phyloP scores from a whole-genome alignment of 2,888 invertebrate genomes.

The Meliscaeva auricollis region DNA sequence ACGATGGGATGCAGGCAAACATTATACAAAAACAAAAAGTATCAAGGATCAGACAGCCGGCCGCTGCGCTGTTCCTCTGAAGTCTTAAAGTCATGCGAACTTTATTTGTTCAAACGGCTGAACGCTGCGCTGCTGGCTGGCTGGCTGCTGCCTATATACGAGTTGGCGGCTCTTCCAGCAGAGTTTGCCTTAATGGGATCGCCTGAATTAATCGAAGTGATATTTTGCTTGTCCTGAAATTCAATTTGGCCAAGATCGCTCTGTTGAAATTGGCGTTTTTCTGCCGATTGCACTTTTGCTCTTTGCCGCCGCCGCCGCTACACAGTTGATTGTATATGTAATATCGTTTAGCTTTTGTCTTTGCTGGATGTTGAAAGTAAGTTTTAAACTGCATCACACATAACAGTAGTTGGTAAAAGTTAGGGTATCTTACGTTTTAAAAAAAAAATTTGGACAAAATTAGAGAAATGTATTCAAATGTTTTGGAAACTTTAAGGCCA shows the following conservation, averaged over 20 bases:
- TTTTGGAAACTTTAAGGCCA: too few relatives aligned
- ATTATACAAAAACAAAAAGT: constrained; percentile 12
- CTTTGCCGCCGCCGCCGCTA: constrained; percentile 35
- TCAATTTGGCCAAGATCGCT: constrained; percentile 81
- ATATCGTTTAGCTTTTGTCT: constrained; percentile 62
- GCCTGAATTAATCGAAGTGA: constrained; percentile 84
- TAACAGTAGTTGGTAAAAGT: constrained; percentile 30
- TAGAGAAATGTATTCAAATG: too few relatives aligned
- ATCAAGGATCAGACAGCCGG: constrained; percentile 23
- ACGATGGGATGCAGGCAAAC: background rate
- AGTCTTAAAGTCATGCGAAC: constrained; percentile 80
- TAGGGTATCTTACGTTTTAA: background rate
- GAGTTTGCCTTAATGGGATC: constrained; percentile 77
- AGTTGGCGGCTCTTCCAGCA: constrained; percentile 29
- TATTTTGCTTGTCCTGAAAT: constrained; percentile 84
- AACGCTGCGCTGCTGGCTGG: too few relatives aligned
- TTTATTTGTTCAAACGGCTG: constrained; percentile 78
- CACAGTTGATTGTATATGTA: constrained; percentile 28
- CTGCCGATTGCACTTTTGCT: constrained; percentile 33
- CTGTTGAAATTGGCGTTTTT: constrained; percentile 55
- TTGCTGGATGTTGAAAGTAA: constrained; percentile 10
- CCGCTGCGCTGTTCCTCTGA: constrained; percentile 57
- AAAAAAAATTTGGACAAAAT: too few relatives aligned
- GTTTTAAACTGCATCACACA: background rate
- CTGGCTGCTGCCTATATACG: background rate